Evolutionary conservation across 2,113 vertebrate genomes (phyloP).

Genomic region (Elanus axillaris): DNA sequence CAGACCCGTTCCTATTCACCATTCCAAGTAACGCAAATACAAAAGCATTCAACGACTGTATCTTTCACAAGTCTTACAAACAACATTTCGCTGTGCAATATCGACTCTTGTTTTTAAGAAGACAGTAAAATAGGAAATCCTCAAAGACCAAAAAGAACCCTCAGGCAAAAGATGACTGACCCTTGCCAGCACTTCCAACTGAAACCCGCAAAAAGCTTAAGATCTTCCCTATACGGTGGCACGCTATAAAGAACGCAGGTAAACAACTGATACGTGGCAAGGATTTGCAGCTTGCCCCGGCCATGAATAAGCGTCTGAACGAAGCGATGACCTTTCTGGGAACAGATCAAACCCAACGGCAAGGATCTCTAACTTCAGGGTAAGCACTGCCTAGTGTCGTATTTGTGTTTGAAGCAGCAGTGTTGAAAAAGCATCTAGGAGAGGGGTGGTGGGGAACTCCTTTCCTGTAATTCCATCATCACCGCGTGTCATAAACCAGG

Average conservation of each 20-base stretch:
- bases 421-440: not conserved
- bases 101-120: not conserved
- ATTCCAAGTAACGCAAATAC: not conserved
- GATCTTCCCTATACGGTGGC: too few relatives aligned
- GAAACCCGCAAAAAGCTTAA: not conserved
- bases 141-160: not conserved
- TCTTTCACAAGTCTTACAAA: not conserved
- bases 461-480: not conserved
- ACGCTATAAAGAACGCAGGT: not conserved
- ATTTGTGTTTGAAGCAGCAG: not conserved
- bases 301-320: not conserved
- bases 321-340: not conserved
- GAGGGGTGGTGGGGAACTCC: too few relatives aligned
- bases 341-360: not conserved
- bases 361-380: not conserved
- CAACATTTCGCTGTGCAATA: not conserved
- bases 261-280: not conserved
- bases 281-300: not conserved
- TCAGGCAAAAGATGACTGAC: not conserved
- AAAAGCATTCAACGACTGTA: not conserved
- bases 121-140: not conserved
- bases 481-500: not conserved
- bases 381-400: fast-evolving
- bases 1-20: not conserved
- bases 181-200: not conserved